Evolutionary conservation across 2,113 vertebrate genomes (phyloP).

Genomic region (Nibea albiflora): DNA sequence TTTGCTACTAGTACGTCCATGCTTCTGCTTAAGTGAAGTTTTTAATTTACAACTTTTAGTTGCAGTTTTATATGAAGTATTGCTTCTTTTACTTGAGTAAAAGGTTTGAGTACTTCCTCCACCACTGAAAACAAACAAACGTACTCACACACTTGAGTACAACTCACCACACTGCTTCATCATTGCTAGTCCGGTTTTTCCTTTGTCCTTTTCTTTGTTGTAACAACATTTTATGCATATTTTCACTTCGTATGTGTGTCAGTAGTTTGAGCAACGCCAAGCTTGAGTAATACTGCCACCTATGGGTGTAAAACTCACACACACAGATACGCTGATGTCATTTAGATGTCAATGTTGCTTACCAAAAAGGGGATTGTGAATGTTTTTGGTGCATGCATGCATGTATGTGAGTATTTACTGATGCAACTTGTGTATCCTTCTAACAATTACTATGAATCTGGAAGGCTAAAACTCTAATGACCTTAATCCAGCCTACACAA

Average conservation of each 20-base stretch:
- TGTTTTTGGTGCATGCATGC: background rate
- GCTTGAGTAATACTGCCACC: constrained; percentile 35
- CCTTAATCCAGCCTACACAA: constrained; percentile 68
- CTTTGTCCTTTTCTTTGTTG: constrained; percentile 1
- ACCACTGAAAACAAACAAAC: background rate
- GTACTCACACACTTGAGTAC: background rate
- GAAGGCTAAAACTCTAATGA: constrained; percentile 62
- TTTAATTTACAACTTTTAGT: background rate
- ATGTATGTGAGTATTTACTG: constrained; percentile 6
- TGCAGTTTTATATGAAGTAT: background rate
- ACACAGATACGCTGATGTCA: constrained; percentile 16
- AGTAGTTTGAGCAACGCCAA: background rate
- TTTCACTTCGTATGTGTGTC: background rate
- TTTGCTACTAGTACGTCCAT: background rate
- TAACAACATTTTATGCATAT: background rate
- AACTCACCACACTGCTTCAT: background rate
- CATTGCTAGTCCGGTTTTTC: background rate
- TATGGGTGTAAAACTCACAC: constrained; percentile 15
- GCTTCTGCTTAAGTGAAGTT: background rate
- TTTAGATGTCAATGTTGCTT: constrained; percentile 9
- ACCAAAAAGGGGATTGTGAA: background rate
- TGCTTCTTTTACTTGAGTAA: background rate
- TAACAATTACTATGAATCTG: constrained; percentile 39
- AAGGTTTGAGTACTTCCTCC: background rate
- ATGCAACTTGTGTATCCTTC: constrained; percentile 22